phyloP scores from a whole-genome alignment of 2,113 vertebrate genomes.

The Macaca mulatta region DNA sequence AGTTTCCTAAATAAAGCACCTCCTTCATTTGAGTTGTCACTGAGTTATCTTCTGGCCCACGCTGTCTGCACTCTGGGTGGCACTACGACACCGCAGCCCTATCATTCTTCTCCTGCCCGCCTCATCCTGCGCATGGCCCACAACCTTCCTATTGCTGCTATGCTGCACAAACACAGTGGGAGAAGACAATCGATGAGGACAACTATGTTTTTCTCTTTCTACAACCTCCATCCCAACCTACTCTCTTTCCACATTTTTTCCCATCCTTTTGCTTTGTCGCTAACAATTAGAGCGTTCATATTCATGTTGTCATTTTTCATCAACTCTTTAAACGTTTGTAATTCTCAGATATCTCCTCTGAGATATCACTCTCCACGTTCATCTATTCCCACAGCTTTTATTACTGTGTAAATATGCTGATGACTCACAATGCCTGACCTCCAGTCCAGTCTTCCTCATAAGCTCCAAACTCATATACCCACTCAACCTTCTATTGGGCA shows the following conservation, averaged over 20 bases:
- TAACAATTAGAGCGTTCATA: neutral
- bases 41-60: neutral
- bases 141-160: neutral
- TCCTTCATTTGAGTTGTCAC: neutral
- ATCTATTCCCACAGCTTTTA: neutral
- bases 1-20: neutral
- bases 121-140: rapidly evolving
- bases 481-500: neutral
- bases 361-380: neutral
- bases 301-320: neutral
- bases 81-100: neutral
- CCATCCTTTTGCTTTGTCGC: neutral
- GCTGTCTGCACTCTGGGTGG: rapidly evolving
- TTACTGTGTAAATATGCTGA: too few species aligned
- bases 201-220: neutral
- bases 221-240: neutral
- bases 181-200: neutral
- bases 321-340: neutral
- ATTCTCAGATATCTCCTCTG: neutral
- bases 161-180: too few species aligned
- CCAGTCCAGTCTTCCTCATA: neutral
- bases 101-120: neutral
- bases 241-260: neutral
- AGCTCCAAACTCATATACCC: neutral
- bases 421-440: neutral